Base-by-base conservation (phyloP, 2,797 vertebrate genomes). In the Macropodus opercularis region DNA sequence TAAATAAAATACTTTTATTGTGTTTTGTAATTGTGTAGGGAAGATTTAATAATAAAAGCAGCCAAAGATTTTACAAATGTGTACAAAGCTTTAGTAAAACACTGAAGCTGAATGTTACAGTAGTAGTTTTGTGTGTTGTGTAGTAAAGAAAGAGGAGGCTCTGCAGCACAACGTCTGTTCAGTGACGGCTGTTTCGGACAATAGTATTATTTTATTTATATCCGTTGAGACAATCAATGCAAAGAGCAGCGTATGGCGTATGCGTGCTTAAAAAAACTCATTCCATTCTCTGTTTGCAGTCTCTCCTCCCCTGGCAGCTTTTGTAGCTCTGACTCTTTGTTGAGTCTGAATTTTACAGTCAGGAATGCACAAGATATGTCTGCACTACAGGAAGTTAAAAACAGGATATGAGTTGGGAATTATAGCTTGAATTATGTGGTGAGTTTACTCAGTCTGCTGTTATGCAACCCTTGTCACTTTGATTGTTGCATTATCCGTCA, bases 141-240 rank as follows among this genome's bases (percentile, higher is more conserved):
- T n/a, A 47, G 17, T 12, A 10, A 14, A 14, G 23, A 2, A 52
- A 38, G 34, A 24, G 24, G 19, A 24, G 12, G 9, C 2, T 5
- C 23, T 15, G 38, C 11, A n/a, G 4, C 8, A 39, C 15, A 2
- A 9, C 44, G 9, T 70, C 40, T 57, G 15, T 19, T 44, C 31
- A 34, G 18, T 27, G 19, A 57, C 23, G 5, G 47, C 70, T 57
- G n/a, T 17, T n/a, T 29, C 17, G 4, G 19, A 49, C 15, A 52
- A 27, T 52, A 14, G 12, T 24, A 49, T 36, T 50, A 14, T 69
- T 42, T 48, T 14, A 23, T 35, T 60, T 32, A 17, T 54, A 32
- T 75, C 50, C 50, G 46, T 15, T 41, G 22, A 65, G 61, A 73
- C 27, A 64, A 66, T 73, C 50, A 46, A 15, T 29, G 8, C 32